Base-by-base conservation (phyloP, 2,888 invertebrate species). In the Eudemis profundana region DNA sequence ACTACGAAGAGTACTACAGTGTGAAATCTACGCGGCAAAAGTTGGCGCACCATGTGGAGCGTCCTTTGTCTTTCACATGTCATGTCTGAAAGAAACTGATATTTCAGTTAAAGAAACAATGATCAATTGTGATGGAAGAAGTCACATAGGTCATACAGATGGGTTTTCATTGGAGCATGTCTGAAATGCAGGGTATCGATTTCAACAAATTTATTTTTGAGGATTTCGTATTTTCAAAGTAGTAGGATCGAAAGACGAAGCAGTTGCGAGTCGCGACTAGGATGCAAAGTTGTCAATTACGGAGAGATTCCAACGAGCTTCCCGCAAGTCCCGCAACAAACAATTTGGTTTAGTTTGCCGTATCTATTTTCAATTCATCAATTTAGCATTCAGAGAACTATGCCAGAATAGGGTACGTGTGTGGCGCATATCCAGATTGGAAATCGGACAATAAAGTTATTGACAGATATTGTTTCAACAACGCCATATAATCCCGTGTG, bases 401-500 rank as follows among this genome's bases (percentile, higher is more conserved):
- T 54, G 27, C 42, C 27, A 53, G 23, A 15, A 14, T 15, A 38
- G 33, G 27, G 8, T 33, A 33, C 8, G 33, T 10, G 10, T 33
- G 10, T 27, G 4, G 7, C 27, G 27, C 4, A 27, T 27, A 0
- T 10, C 33, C 33, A 8, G 2, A 33, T 33, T 8, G 33, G 33
- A n/a, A n/a, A n/a, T n/a, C n/a, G n/a, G n/a, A n/a, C n/a, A n/a
- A n/a, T n/a, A n/a, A n/a, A n/a, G n/a, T 40, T 14, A 40, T 15
- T 40, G 7, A 38, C 4, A 0, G n/a, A 38, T 3, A 12, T 3
- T 10, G 17, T 44, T 44, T n/a, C 12, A 53, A 61, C 36, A 15
- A 21, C 15, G 19, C 12, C 19, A 36, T 17, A 51, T 53, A 23
- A 51, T 40, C 33, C 59, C 60, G 59, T 59, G 53, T 65, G 53